These are phyloP conservation scores for Euzetes globulus DNA, from an alignment of 2,888 invertebrate species.

Conservation along the genomic window DNA sequence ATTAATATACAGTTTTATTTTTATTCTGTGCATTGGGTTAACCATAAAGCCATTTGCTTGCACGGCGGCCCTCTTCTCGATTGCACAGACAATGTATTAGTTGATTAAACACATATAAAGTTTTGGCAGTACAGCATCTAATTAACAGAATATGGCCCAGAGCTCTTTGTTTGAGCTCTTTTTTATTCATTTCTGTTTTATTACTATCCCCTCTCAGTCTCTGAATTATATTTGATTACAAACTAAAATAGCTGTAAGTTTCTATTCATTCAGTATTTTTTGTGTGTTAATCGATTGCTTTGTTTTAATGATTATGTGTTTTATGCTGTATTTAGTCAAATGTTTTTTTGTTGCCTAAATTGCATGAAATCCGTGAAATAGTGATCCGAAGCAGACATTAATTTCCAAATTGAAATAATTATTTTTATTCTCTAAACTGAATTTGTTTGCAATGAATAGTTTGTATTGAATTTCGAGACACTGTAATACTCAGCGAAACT, in stretches of 20 bases:
- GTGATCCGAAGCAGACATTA: not conserved
- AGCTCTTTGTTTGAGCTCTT: not conserved
- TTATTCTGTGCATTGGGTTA: not conserved
- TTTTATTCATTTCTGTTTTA: not conserved
- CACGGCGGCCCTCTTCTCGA: not conserved
- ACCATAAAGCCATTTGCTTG: not conserved
- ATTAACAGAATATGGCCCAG: not conserved
- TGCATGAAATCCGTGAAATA: not conserved
- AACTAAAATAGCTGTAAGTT: not conserved
- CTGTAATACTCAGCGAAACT: no score
- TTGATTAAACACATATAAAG: not conserved
- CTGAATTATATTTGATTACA: not conserved
- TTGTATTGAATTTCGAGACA: no score
- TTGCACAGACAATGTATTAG: not conserved
- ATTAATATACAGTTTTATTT: no score
- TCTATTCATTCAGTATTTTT: no score
- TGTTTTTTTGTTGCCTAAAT: not conserved
- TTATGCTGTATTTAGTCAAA: not conserved
- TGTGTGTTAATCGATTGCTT: not conserved
- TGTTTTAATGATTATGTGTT: not conserved
- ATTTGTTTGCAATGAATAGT: not conserved
- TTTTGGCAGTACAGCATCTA: not conserved
- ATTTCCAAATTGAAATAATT: not conserved
- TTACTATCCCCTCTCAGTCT: not conserved
- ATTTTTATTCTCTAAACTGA: not conserved